These are phyloP conservation scores for Gracilinanus agilis DNA, from an alignment of 2,113 vertebrate species.

Conservation along the genomic window DNA sequence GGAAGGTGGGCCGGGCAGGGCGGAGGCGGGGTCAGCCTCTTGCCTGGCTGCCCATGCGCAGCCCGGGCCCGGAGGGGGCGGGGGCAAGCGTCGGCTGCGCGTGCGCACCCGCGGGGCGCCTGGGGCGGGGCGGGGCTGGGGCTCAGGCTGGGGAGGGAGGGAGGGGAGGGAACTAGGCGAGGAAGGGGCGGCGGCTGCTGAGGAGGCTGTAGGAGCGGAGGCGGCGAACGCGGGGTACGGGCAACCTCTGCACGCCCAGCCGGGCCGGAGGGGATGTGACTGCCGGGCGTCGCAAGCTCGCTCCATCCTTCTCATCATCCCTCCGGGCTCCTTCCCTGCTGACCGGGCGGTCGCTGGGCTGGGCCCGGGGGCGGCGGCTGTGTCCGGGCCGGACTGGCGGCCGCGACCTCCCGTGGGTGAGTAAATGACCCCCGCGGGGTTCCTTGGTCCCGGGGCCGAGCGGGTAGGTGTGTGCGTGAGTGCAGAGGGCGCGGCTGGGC, in stretches of 20 bases:
- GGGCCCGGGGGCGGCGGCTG: neutral
- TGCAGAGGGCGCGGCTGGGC: neutral
- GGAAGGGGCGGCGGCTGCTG: neutral
- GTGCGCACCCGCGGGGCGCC: neutral
- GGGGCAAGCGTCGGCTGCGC: neutral
- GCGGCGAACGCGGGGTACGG: neutral
- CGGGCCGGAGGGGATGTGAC: neutral
- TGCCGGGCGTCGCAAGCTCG: neutral
- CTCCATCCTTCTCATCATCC: neutral
- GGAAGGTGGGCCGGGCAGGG: neutral
- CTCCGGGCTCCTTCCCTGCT: neutral
- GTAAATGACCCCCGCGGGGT: neutral
- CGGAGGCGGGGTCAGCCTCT: neutral
- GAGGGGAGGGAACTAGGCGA: neutral
- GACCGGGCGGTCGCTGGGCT: neutral
- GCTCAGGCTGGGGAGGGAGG: neutral
- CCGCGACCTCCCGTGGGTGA: neutral
- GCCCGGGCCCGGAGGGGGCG: neutral
- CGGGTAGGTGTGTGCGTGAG: neutral
- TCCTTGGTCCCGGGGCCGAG: neutral
- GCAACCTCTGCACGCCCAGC: neutral
- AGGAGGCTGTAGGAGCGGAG: neutral
- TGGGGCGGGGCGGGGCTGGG: neutral
- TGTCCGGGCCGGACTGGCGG: neutral
- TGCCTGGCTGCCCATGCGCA: neutral